Evolutionary conservation across 2,888 invertebrate species (phyloP).

Genomic region (Sarcophaga variegata): DNA sequence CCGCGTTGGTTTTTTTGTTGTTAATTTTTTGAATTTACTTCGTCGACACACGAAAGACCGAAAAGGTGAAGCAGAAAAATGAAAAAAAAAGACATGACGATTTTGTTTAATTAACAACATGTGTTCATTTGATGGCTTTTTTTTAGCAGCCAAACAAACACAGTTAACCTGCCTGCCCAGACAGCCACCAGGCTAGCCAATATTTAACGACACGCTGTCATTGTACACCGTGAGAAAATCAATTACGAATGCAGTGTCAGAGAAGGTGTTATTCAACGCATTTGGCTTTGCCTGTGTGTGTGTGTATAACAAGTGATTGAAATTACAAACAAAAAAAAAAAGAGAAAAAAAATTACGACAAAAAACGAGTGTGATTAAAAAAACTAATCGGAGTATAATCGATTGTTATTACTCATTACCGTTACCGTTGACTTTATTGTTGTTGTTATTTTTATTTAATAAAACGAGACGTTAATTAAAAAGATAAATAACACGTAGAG

Average conservation of each 20-base stretch:
- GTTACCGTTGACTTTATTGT: not conserved
- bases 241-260: not conserved
- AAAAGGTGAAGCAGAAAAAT: not conserved
- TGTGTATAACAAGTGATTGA: not conserved
- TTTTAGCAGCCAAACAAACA: not conserved
- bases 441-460: not conserved
- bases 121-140: conserved; percentile 44
- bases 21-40: too few species aligned
- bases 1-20: too few species aligned
- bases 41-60: too few species aligned
- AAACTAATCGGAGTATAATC: too few species aligned
- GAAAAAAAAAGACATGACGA: not conserved
- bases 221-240: conserved; percentile 39
- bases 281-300: too few species aligned
- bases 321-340: not conserved
- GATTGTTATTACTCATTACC: too few species aligned
- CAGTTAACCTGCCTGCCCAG: not conserved
- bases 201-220: not conserved
- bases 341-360: too few species aligned
- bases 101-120: conserved; percentile 66
- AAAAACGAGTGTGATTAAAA: too few species aligned
- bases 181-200: too few species aligned
- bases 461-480: not conserved
- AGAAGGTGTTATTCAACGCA: not conserved
- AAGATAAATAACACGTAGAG: not conserved